Percentiles rank a stretch among this genome's conserved stretches.
Evolutionary conservation across 2,888 invertebrate species (phyloP).

Genomic region (Ischnus inquisitorius): DNA sequence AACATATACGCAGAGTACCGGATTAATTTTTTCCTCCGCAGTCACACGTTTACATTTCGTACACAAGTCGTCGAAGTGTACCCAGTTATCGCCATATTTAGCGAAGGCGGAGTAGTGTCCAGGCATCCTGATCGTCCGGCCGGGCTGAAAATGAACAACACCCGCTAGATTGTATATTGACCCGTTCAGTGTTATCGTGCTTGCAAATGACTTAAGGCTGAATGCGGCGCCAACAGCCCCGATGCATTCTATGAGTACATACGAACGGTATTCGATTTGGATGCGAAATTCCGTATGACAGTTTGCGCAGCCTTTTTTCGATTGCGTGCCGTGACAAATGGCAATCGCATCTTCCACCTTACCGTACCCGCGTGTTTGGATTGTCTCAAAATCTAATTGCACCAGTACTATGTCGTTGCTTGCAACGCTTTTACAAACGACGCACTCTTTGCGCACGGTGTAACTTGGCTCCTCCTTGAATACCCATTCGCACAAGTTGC

Average conservation of each 20-base stretch:
- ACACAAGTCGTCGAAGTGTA: constrained; percentile 14
- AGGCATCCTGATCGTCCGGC: neutral
- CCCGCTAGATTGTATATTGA: constrained; percentile 18
- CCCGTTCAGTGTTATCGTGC: constrained; percentile 10
- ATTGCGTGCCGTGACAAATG: constrained; percentile 1
- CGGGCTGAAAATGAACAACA: constrained; percentile 8
- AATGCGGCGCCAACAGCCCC: neutral
- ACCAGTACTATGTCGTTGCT: constrained; percentile 4
- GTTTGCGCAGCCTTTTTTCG: constrained; percentile 13
- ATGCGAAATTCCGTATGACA: constrained; percentile 33
- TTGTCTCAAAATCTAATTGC: constrained; percentile 35
- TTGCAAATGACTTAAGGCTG: constrained; percentile 6
- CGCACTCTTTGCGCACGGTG: constrained; percentile 22
- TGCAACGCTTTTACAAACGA: constrained; percentile 3
- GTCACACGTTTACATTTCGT: constrained; percentile 18
- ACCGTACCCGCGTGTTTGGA: constrained; percentile 16
- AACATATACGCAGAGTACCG: constrained; percentile 16
- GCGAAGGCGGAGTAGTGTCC: constrained; percentile 31
- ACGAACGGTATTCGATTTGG: constrained; percentile 34
- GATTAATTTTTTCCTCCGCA: constrained; percentile 21
- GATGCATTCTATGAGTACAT: constrained; percentile 49
- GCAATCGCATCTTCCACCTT: constrained; percentile 31
- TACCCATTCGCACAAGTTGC: constrained; percentile 22
- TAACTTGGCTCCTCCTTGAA: constrained; percentile 26
- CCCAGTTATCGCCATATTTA: constrained; percentile 19